These are phyloP conservation scores for Mycalesis mineus DNA, from an alignment of 2,888 invertebrate genomes.

Conservation along the genomic window DNA sequence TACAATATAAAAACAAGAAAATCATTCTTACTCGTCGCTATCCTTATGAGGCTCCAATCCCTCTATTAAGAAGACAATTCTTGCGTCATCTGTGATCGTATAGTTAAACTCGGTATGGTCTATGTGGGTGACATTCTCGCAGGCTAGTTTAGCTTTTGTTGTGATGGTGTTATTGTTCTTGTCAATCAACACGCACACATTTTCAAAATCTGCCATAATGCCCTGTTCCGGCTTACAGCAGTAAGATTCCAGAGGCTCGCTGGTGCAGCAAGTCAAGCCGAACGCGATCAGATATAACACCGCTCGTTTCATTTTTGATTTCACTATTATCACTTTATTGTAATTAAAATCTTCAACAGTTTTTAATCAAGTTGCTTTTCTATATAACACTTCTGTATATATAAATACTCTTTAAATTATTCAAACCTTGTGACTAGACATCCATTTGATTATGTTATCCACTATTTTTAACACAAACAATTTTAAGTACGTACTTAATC, in stretches of 20 bases:
- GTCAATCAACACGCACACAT: conserved; percentile 14
- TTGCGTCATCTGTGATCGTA: conserved; percentile 18
- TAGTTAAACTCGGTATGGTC: conserved; percentile 1
- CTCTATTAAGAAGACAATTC: not conserved
- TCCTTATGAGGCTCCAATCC: not conserved
- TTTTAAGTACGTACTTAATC: too few relatives aligned
- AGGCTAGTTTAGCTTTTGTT: conserved; percentile 12
- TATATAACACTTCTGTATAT: too few relatives aligned
- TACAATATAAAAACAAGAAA: too few relatives aligned
- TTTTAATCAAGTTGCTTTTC: too few relatives aligned
- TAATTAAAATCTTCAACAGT: too few relatives aligned
- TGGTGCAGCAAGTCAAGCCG: conserved; percentile 7
- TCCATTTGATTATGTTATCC: too few relatives aligned
- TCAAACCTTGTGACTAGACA: too few relatives aligned
- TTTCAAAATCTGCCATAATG: conserved; percentile 7
- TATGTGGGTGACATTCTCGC: conserved; percentile 3
- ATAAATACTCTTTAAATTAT: too few relatives aligned
- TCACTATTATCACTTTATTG: not conserved
- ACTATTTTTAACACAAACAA: too few relatives aligned
- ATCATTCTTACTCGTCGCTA: not conserved
- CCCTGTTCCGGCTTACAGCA: conserved; percentile 24
- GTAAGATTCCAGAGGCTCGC: conserved; percentile 15
- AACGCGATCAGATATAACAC: conserved; percentile 14
- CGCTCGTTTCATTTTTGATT: conserved; percentile 8
- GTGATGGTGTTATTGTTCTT: conserved; percentile 5